These are phyloP conservation scores for Apotomis betuletana DNA, from an alignment of 2,888 invertebrate genomes.

Conservation along the genomic window DNA sequence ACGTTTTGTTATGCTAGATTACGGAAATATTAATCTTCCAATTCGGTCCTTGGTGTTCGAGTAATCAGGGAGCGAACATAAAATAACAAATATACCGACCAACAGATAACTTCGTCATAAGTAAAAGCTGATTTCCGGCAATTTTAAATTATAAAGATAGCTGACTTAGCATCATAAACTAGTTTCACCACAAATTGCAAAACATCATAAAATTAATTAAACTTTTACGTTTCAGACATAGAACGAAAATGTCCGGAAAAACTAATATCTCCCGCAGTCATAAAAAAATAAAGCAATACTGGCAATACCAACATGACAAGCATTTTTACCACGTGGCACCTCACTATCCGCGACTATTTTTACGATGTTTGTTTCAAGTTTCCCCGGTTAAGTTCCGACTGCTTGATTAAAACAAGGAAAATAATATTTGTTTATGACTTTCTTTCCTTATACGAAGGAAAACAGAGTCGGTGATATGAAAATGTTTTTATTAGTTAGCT, in stretches of 20 bases:
- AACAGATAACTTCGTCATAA: too few species aligned
- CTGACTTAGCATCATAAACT: not conserved
- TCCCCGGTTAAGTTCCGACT: constrained; percentile 50
- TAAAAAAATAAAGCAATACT: constrained; percentile 34
- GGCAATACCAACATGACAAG: constrained; percentile 41
- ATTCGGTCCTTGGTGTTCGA: too few species aligned
- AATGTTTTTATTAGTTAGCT: constrained; percentile 41
- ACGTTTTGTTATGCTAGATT: too few species aligned
- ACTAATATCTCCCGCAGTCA: constrained; percentile 23
- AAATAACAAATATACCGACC: too few species aligned
- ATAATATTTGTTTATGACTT: constrained; percentile 49
- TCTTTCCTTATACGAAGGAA: constrained; percentile 42
- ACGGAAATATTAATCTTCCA: too few species aligned
- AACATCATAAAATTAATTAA: constrained; percentile 23
- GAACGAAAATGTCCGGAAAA: constrained; percentile 24
- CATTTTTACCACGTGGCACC: constrained; percentile 45
- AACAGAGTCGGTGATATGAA: constrained; percentile 37
- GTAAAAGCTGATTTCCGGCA: too few species aligned
- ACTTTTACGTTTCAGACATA: constrained; percentile 14
- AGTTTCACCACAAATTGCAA: not conserved
- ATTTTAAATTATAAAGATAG: not conserved
- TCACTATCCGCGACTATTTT: constrained; percentile 52
- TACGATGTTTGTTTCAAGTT: constrained; percentile 65
- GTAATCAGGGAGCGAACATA: too few species aligned
- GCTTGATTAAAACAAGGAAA: constrained; percentile 60